phyloP scores from a whole-genome alignment of 2,113 vertebrate species.

The Montifringilla adamsi region DNA sequence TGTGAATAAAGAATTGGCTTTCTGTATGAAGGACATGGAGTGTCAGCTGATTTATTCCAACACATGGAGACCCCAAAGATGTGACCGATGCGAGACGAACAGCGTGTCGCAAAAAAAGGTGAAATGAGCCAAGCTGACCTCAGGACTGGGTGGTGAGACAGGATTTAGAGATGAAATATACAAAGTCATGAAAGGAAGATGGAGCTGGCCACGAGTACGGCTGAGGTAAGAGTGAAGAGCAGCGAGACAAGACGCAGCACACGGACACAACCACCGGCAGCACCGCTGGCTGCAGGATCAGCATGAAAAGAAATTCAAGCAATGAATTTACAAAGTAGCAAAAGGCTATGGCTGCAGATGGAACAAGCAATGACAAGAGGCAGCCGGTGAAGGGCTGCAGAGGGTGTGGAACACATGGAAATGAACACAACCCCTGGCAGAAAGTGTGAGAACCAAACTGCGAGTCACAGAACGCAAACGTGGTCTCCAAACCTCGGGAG shows the following conservation, averaged over 20 bases:
- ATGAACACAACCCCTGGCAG: not conserved
- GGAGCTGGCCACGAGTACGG: accelerated
- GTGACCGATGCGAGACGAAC: accelerated
- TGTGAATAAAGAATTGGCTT: not conserved
- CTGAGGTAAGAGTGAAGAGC: accelerated
- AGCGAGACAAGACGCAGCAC: not conserved
- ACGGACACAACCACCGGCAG: accelerated
- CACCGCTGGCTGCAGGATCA: not conserved
- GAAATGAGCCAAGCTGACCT: not conserved
- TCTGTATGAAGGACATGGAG: not conserved
- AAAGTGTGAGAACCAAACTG: not conserved
- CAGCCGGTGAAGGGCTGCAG: not conserved
- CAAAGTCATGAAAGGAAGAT: not conserved
- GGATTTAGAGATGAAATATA: not conserved
- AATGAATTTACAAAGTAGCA: not conserved
- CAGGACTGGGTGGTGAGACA: accelerated
- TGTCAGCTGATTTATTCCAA: not conserved
- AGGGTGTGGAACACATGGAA: accelerated
- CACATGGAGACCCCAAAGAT: too few relatives aligned
- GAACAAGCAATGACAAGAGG: not conserved
- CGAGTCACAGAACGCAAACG: accelerated
- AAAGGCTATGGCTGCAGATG: too few relatives aligned
- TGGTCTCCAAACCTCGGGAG: accelerated
- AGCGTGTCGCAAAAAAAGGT: not conserved
- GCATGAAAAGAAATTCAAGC: not conserved